Evolutionary conservation across 53 echinoderm and acorn worm genomes (phyloP), one percentile per base, ranked within the genome.

Genomic region (Actinopyga echinites): DNA sequence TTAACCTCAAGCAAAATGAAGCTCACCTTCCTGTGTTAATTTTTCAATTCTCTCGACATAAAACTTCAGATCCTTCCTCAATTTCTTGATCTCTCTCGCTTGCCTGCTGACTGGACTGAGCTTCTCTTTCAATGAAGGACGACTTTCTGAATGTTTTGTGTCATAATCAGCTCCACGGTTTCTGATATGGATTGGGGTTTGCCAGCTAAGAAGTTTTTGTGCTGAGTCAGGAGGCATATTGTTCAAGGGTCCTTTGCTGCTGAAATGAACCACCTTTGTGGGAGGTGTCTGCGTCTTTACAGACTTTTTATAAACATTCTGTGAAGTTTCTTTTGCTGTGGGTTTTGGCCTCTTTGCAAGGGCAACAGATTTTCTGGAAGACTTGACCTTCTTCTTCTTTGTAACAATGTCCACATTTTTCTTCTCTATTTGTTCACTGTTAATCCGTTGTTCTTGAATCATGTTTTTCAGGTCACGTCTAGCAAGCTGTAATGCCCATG

Each of bases 381-480:
- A 20, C 29, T 53, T 26, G 4, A 15, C 44, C 59, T 44, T 61
- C 79, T 61, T 69, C 66, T 31, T 66, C 87, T 88, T 88, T 49
- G 49, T 49, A 0, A 49, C 7, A 5, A n/a, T 61, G n/a, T 15
- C 43, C 34, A 24, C 60, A 49, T 73, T 87, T 23, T 82, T 84
- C 80, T 74, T 88, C 30, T 24, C 30, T 22, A n/a, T 44, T 31
- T 84, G 67, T 44, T 64, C 66, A 36, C 75, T 74, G 12, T 25
- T 29, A 24, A 44, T 40, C 28, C 80, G 57, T 37, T 91, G 67
- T 30, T 89, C 79, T 32, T 84, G 83, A 36, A 87, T 74, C 61
- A 83, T 93, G 56, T 91, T 91, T 83, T 92, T 94, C 67, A 96
- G 71, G 79, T 96, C 96, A 17, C 92, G 86, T 82, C 85, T 88